Conservation (phyloP, 2,797 vertebrate species). For the Tapera naevia region DNA sequence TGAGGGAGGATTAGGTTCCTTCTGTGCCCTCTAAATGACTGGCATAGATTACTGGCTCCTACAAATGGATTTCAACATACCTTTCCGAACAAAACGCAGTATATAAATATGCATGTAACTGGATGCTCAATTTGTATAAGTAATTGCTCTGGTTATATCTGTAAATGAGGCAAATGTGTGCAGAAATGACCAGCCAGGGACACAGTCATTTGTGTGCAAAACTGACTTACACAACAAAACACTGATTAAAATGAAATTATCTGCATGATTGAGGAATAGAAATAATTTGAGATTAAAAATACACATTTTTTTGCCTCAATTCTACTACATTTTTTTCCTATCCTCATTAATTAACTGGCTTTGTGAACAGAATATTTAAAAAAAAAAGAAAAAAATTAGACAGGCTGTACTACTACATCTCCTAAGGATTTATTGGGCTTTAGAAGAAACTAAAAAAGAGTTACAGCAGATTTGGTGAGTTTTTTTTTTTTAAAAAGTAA, state of each 20-base stretch:
- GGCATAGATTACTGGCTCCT: conserved; percentile 44
- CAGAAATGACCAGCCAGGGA: conserved; percentile 9
- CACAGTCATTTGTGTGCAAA: neutral
- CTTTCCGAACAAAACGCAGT: conserved; percentile 39
- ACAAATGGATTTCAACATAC: conserved; percentile 55
- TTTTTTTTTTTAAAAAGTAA: neutral
- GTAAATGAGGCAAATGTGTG: conserved; percentile 11
- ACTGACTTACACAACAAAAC: neutral
- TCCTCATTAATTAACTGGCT: neutral
- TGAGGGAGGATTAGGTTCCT: conserved; percentile 55
- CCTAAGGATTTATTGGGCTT: neutral
- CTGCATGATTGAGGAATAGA: neutral
- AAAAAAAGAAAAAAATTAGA: neutral
- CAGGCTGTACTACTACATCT: neutral
- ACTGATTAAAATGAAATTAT: conserved; percentile 2
- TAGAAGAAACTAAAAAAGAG: neutral
- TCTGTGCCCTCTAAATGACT: conserved; percentile 50
- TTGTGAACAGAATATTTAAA: neutral
- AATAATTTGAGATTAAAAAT: neutral
- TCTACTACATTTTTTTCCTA: neutral
- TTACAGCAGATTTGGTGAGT: neutral
- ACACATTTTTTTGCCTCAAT: neutral
- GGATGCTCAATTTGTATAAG: conserved; percentile 50
- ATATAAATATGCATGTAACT: conserved; percentile 53
- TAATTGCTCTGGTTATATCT: conserved; percentile 35